phyloP scores from a whole-genome alignment of 1,140 invertebrate species.

The Psix sp. region DNA sequence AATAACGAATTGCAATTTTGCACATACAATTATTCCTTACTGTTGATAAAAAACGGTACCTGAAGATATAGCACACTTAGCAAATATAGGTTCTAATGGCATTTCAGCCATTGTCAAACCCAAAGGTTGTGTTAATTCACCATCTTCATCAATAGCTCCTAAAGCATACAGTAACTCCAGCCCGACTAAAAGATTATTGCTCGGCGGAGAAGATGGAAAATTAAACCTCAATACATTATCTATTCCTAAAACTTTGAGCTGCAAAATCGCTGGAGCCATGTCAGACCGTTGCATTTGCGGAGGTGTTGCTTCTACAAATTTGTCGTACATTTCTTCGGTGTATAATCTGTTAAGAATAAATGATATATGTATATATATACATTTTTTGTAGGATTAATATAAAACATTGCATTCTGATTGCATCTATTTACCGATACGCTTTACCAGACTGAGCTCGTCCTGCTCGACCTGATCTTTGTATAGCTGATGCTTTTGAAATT shows the following conservation, averaged over 20 bases:
- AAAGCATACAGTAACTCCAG: conserved; percentile 94
- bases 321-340: conserved; percentile 86
- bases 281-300: conserved; percentile 96
- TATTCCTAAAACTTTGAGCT: conserved; percentile 96
- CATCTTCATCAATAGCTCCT: conserved; percentile 87
- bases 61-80: conserved; percentile 91
- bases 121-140: conserved; percentile 87
- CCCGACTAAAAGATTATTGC: conserved; percentile 89
- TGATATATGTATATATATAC: conserved; percentile 17
- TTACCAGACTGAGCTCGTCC: conserved; percentile 91
- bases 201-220: conserved; percentile 92
- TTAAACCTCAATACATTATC: conserved; percentile 91
- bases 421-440: conserved; percentile 84
- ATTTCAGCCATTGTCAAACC: conserved; percentile 95
- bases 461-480: conserved; percentile 94
- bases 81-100: conserved; percentile 90
- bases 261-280: conserved; percentile 89
- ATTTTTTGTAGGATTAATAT: too few species aligned
- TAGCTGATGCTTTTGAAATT: conserved; percentile 91
- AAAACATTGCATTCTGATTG: too few species aligned
- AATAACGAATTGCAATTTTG: too few species aligned
- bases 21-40: too few species aligned
- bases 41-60: conserved; percentile 75
- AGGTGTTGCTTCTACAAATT: conserved; percentile 83
- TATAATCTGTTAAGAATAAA: conserved; percentile 80